Evolutionary conservation across 2,888 invertebrate genomes (phyloP).

Genomic region (Leptopilina myrica): DNA sequence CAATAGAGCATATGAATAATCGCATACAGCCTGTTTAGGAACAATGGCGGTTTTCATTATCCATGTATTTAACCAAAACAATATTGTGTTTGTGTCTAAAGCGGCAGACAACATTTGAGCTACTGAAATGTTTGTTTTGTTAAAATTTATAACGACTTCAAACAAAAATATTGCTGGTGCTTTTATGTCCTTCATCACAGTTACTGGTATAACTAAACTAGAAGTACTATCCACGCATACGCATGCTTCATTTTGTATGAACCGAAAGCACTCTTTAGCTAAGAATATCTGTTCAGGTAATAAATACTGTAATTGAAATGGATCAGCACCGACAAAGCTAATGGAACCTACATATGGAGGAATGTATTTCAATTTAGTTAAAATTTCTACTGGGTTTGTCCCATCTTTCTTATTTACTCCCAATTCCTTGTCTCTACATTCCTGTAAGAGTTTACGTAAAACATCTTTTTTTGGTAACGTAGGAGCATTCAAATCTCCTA

Average conservation of each 20-base stretch:
- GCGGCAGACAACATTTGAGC: background rate
- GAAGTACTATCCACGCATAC: background rate
- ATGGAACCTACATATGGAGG: conserved; percentile 2
- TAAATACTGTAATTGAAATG: background rate
- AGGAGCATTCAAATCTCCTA: background rate
- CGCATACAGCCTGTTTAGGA: background rate
- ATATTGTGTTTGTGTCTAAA: conserved; percentile 3
- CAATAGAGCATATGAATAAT: background rate
- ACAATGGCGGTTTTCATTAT: background rate
- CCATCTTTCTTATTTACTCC: background rate
- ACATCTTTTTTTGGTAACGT: background rate
- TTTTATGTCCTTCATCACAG: background rate
- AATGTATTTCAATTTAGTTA: background rate
- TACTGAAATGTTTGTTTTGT: background rate
- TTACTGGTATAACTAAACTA: background rate
- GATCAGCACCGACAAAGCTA: background rate
- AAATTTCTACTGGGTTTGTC: background rate
- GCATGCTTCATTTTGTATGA: background rate
- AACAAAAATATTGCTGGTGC: background rate
- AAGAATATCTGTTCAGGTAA: background rate
- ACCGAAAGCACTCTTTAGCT: background rate
- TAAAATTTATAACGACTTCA: background rate
- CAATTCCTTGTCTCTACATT: background rate
- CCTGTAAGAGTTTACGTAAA: background rate
- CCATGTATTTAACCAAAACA: background rate